Evolutionary conservation across 2,888 invertebrate species (phyloP).

Genomic region (Azorinus chamasolen): DNA sequence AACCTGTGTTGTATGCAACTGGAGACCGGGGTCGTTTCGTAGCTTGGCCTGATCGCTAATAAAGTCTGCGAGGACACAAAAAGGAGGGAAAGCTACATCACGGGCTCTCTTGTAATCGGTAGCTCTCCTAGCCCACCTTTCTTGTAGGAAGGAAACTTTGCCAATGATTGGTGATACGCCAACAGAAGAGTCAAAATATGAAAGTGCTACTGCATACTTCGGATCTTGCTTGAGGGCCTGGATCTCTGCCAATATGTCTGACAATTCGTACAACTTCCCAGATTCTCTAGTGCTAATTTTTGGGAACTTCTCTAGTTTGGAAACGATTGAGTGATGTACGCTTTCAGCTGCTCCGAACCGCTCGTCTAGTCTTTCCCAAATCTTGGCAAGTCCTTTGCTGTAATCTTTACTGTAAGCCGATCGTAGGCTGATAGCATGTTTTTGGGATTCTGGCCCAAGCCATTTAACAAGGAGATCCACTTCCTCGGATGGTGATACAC

Average conservation of each 20-base stretch:
- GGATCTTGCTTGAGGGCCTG: slow-evolving; percentile 47
- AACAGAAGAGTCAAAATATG: slow-evolving; percentile 56
- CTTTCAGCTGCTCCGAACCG: slow-evolving; percentile 27
- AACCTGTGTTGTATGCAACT: not conserved
- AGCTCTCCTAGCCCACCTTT: slow-evolving; percentile 58
- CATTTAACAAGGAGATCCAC: slow-evolving; percentile 29
- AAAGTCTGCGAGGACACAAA: slow-evolving; percentile 15
- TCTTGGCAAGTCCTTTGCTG: slow-evolving; percentile 15
- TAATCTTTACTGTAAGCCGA: slow-evolving; percentile 11
- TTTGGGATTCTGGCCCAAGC: slow-evolving; percentile 12
- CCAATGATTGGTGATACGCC: slow-evolving; percentile 56
- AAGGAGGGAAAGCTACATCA: slow-evolving; percentile 21
- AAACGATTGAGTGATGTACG: slow-evolving; percentile 19
- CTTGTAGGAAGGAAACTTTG: slow-evolving; percentile 59
- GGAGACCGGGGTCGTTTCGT: slow-evolving; percentile 21
- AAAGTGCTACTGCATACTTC: slow-evolving; percentile 34
- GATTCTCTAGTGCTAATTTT: slow-evolving; percentile 22
- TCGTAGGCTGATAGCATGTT: slow-evolving; percentile 18
- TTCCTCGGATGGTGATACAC: slow-evolving; percentile 25
- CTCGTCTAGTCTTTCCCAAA: slow-evolving; percentile 34
- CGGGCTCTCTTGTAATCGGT: slow-evolving; percentile 26
- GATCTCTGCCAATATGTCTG: slow-evolving; percentile 30
- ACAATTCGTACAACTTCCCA: slow-evolving; percentile 15
- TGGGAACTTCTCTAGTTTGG: slow-evolving; percentile 30
- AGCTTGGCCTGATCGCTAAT: slow-evolving; percentile 16